Evolutionary conservation across 2,888 invertebrate genomes (phyloP), one percentile per base, ranked within the genome.

Genomic region (Agrotis clavis): DNA sequence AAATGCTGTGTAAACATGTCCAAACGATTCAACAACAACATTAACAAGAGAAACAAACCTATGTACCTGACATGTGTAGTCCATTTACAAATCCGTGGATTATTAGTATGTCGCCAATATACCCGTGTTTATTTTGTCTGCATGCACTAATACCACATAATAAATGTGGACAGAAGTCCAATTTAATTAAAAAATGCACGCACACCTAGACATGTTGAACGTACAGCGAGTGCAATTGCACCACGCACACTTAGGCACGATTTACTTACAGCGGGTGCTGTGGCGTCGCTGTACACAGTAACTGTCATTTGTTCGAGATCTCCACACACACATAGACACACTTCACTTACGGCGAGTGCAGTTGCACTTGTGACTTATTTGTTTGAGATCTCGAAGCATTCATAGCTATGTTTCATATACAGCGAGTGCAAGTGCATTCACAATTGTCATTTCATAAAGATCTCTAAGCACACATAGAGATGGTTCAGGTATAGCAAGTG

Each of bases 91-190:
- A 85, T 78, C 74, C 69, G 14, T 35, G 54, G 70, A 71, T 79
- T 80, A 79, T 79, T 67, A 83, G 53, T 80, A 60, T 74, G 66
- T 74, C 67, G 30, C 47, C 35, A 41, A 67, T 66, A 54, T 48
- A 18, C 30, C n/a, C 25, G 50, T 83, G 77, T 83, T 83, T 85
- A 77, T 85, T 41, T 80, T 81, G 70, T 67, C 61, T 85, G 63
- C 45, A 41, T 59, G 35, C 62, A 57, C 51, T 73, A 67, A 48
- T 60, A 51, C 51, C 57, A 59, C 57, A 18, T 14, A 25, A 19
- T 19, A 21, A 13, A 9, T 14, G 9, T n/a, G 14, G 14, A 13
- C 71, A 73, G 78, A 77, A 73, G 71, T 21, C 0, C 13, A 0
- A 11, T 41, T 41, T 9, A 41, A n/a, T 47, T 51, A 47, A 1